Evolutionary conservation across 1,140 invertebrate species (phyloP).

Genomic region (Scaptomyza hsui): DNA sequence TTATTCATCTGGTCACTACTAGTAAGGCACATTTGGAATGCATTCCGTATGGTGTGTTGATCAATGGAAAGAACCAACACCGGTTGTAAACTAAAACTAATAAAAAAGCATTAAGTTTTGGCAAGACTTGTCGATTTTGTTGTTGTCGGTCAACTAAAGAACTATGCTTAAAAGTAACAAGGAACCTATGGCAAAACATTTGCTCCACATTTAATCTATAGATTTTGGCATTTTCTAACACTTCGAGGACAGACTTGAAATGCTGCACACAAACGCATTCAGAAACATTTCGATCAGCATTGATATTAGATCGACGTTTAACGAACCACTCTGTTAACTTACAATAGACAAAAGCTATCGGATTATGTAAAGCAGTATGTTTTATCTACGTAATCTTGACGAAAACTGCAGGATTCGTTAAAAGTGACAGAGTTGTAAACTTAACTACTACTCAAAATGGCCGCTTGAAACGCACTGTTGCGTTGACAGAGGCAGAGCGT

Average conservation of each 20-base stretch:
- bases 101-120: conserved; percentile 68
- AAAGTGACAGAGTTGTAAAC: background rate
- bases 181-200: conserved; percentile 67
- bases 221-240: conserved; percentile 30
- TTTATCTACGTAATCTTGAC: too few relatives aligned
- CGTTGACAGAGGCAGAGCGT: conserved; percentile 40
- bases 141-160: conserved; percentile 45
- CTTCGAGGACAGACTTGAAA: conserved; percentile 45
- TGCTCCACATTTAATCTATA: conserved; percentile 15
- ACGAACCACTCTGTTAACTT: background rate
- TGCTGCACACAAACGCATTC: conserved; percentile 58
- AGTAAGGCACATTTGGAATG: conserved; percentile 83
- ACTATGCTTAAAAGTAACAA: conserved; percentile 51
- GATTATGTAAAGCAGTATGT: too few relatives aligned
- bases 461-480: conserved; percentile 56
- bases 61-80: conserved; percentile 1
- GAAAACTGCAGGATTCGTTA: too few relatives aligned
- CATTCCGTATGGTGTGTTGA: conserved; percentile 31
- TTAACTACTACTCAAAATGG: conserved; percentile 63
- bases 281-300: background rate
- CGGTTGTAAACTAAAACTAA: conserved; percentile 38
- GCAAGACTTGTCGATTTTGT: conserved; percentile 83
- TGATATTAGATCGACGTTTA: background rate
- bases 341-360: background rate
- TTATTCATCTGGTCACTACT: conserved; percentile 5